Conservation (phyloP, 2,888 invertebrate species). For the Crocallis elinguaria region DNA sequence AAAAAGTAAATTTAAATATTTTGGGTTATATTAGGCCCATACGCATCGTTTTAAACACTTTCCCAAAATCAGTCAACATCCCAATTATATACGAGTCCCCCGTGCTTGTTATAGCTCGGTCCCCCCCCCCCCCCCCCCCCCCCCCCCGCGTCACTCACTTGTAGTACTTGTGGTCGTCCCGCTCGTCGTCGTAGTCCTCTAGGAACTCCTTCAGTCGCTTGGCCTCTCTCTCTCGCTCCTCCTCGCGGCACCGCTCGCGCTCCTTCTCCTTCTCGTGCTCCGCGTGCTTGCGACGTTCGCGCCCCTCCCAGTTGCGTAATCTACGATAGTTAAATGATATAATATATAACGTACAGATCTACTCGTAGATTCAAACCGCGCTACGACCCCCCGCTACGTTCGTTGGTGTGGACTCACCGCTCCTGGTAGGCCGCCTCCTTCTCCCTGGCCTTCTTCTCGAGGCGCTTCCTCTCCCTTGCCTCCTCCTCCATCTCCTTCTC, state of each 20-base stretch:
- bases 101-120: too few species aligned
- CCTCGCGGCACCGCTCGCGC: conserved; percentile 88
- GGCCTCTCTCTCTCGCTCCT: conserved; percentile 95
- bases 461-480: conserved; percentile 93
- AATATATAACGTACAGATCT: too few species aligned
- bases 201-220: conserved; percentile 98
- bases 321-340: too few species aligned
- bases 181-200: conserved; percentile 99
- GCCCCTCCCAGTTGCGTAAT: conserved; percentile 90
- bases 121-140: neutral
- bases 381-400: neutral
- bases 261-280: conserved; percentile 96
- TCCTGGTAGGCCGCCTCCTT: conserved; percentile 99
- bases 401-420: conserved; percentile 69
- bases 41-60: too few species aligned
- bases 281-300: conserved; percentile 95
- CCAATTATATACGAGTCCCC: too few species aligned
- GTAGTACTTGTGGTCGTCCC: conserved; percentile 98
- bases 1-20: too few species aligned
- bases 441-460: conserved; percentile 95
- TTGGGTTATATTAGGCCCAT: too few species aligned
- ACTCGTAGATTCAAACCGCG: too few species aligned
- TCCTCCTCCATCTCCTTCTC: conserved; percentile 97
- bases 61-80: too few species aligned
- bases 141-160: conserved; percentile 81